Evolutionary conservation across 2,797 vertebrate genomes (phyloP).

Genomic region (Danio aesculapii): DNA sequence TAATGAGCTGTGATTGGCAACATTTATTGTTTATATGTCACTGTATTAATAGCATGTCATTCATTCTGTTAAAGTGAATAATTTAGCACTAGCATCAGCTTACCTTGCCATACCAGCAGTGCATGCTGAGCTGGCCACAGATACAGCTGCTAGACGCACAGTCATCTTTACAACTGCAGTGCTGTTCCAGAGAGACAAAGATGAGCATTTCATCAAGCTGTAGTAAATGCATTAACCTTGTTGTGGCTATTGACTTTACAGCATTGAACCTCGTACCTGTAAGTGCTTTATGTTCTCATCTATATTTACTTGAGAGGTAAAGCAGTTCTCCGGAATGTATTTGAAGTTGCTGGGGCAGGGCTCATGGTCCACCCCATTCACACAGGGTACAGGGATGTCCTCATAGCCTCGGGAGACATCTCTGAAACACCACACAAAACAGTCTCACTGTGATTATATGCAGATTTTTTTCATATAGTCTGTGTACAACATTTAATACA

Average conservation of each 20-base stretch:
- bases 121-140: slow-evolving; percentile 95
- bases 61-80: background rate
- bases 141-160: slow-evolving; percentile 94
- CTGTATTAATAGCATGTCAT: background rate
- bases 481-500: background rate
- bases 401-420: slow-evolving; percentile 96
- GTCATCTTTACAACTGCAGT: slow-evolving; percentile 94
- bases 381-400: slow-evolving; percentile 87
- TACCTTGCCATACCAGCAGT: slow-evolving; percentile 96
- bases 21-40: background rate
- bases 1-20: background rate
- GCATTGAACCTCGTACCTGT: slow-evolving; percentile 79
- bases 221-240: background rate
- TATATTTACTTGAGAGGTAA: slow-evolving; percentile 91
- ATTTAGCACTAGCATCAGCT: slow-evolving; percentile 53
- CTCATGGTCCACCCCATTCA: slow-evolving; percentile 90
- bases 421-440: slow-evolving; percentile 67
- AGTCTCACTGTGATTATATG: background rate
- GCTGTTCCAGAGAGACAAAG: slow-evolving; percentile 71
- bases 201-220: background rate
- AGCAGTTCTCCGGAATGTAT: slow-evolving; percentile 94
- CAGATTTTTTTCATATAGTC: background rate
- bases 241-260: slow-evolving; percentile 7
- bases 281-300: slow-evolving; percentile 96
- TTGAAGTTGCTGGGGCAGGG: slow-evolving; percentile 91